Base-by-base conservation (phyloP, 1,140 invertebrate genomes). In the Drosophila neocordata region DNA sequence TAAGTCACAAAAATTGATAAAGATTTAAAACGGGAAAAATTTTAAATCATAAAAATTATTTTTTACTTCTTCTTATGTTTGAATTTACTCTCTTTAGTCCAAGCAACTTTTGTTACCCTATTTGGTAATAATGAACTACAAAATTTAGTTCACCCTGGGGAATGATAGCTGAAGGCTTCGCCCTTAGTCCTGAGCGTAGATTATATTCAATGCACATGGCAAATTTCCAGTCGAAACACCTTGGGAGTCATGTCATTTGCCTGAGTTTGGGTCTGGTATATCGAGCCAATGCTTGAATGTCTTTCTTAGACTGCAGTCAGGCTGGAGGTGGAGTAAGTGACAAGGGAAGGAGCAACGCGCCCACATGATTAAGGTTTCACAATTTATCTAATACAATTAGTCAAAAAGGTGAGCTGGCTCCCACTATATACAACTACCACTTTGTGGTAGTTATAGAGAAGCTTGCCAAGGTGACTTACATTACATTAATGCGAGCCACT, bases 351-450 rank as follows among this genome's bases (percentile, higher is more conserved):
- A 58, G 24, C 38, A 57, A 61, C 48, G 63, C 59, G 62, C 85
- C 83, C 76, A 88, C 84, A 79, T 77, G 83, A 88, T 88, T 88
- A 88, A 79, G 83, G 83, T 77, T 88, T 88, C 79, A 73, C 79
- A 88, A 88, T 88, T 88, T 83, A 88, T 88, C 76, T 89, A 89
- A 88, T 88, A 89, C 83, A 88, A 88, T 88, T 88, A 88, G 84
- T 88, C 76, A 88, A 27, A 44, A 69, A 88, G 83, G 75, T 79
- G 79, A 79, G 73, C 61, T 57, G 27, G 64, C 4, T 11, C 41
- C 59, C 64, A 44, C 41, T 44, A 18, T 15, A 44, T 15, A 48
- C 9, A 20, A 20, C 41, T 20, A 48, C 15, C 18, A 18, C 41
- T 20, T 48, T 48, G 53, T 76, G 72, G 63, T 65, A 74, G 83